A percentile compares a stretch with the other conserved stretches of the same genome.
Evolutionary conservation across 2,888 invertebrate species (phyloP).

Genomic region (Nineta flava): DNA sequence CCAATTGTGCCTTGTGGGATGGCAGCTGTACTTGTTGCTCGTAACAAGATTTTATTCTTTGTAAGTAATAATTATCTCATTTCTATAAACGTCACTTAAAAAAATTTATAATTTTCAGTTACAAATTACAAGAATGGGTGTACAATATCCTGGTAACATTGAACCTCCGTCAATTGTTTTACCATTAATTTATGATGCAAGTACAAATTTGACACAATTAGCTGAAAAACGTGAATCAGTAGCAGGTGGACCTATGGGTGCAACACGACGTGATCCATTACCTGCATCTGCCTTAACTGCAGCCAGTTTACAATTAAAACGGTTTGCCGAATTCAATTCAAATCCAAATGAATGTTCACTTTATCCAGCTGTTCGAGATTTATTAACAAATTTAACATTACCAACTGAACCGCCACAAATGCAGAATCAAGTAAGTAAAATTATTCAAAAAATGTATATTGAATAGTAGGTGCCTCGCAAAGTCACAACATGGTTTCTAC

Average conservation of each 20-base stretch:
- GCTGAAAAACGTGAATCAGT: slow-evolving; percentile 63
- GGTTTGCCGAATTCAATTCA: slow-evolving; percentile 58
- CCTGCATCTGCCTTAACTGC: slow-evolving; percentile 42
- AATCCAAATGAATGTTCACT: slow-evolving; percentile 67
- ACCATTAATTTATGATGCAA: slow-evolving; percentile 81
- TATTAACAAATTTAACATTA: slow-evolving; percentile 66
- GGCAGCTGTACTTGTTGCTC: slow-evolving; percentile 70
- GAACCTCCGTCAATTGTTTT: slow-evolving; percentile 63
- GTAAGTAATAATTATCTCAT: slow-evolving; percentile 36
- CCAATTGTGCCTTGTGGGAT: slow-evolving; percentile 83
- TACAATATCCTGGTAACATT: slow-evolving; percentile 38
- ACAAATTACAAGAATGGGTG: slow-evolving; percentile 53
- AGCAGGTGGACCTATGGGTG: slow-evolving; percentile 2
- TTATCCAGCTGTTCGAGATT: slow-evolving; percentile 79
- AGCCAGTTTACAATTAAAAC: slow-evolving; percentile 45
- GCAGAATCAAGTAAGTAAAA: slow-evolving; percentile 20
- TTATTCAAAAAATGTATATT: not conserved
- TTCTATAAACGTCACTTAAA: not conserved
- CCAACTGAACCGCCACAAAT: slow-evolving; percentile 54
- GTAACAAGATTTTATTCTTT: slow-evolving; percentile 82
- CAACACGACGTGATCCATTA: slow-evolving; percentile 2
- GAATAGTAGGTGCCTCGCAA: slow-evolving; percentile 8
- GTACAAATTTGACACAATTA: slow-evolving; percentile 69
- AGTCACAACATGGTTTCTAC: not conserved
- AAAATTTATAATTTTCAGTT: slow-evolving; percentile 32